phyloP scores from a whole-genome alignment of 2,113 vertebrate species.

The Actenoides lindsayi region DNA sequence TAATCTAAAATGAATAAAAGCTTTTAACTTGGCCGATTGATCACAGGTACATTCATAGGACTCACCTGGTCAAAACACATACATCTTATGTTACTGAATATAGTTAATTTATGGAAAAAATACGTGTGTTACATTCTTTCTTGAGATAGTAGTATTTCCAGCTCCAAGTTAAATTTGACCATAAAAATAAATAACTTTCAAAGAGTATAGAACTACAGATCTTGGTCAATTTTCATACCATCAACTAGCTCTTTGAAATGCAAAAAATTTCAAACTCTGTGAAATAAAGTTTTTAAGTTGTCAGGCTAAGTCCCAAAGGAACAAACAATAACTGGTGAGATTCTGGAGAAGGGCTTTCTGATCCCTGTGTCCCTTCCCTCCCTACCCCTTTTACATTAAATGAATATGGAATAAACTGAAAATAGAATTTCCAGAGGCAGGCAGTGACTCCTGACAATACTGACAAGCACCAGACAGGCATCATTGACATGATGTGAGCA shows the following conservation, averaged over 20 bases:
- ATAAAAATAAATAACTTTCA: neutral
- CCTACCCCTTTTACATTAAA: neutral
- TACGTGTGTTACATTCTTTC: neutral
- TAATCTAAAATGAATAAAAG: neutral
- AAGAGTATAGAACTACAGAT: neutral
- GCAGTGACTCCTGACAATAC: conserved; percentile 1
- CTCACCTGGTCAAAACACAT: neutral
- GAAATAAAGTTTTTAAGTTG: neutral
- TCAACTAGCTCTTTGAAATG: neutral
- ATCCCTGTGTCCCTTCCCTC: neutral
- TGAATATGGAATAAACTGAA: conserved; percentile 28
- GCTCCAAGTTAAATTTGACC: neutral
- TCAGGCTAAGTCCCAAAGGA: conserved; percentile 2
- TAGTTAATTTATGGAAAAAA: neutral
- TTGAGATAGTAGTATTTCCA: neutral
- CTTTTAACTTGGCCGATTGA: neutral
- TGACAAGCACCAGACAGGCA: conserved; percentile 21
- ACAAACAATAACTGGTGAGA: neutral
- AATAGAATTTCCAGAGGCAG: conserved; percentile 6
- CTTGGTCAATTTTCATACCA: neutral
- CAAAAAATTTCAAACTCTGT: neutral
- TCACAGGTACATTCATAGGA: neutral
- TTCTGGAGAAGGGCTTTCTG: neutral
- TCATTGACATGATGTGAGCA: neutral
- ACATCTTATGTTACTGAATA: neutral